Conservation (phyloP, 1,140 invertebrate genomes). For the Drosophila sproati region DNA sequence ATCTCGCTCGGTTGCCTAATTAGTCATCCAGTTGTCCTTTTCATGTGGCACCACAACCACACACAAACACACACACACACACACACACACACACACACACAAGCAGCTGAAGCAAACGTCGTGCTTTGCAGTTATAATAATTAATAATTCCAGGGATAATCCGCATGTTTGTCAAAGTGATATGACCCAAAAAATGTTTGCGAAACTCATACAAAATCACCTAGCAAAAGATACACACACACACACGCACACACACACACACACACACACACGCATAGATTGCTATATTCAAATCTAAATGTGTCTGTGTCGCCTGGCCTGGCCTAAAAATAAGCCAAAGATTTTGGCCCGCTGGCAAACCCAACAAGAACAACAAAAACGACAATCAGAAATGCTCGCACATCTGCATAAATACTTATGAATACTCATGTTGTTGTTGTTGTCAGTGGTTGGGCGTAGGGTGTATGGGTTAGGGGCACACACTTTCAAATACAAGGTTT, state of each 20-base stretch:
- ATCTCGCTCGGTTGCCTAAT: conserved; percentile 50
- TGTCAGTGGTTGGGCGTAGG: not conserved
- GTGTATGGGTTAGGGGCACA: not conserved
- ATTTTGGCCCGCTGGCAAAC: conserved; percentile 17
- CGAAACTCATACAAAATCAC: conserved; percentile 48
- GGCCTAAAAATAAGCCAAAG: conserved; percentile 32
- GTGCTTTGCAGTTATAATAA: conserved; percentile 77
- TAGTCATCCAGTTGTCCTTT: conserved; percentile 60
- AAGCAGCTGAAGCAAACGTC: conserved; percentile 59
- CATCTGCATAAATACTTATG: conserved; percentile 73
- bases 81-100: not conserved
- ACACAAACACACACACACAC: conserved; percentile 20
- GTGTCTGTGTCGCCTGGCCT: conserved; percentile 22
- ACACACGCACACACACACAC: conserved; percentile 7
- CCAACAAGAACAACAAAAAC: conserved; percentile 2
- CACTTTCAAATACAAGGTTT: conserved; percentile 1
- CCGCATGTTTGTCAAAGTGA: conserved; percentile 80
- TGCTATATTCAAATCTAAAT: conserved; percentile 21
- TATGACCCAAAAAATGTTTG: conserved; percentile 63
- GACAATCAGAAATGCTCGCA: conserved; percentile 18
- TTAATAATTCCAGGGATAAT: conserved; percentile 80
- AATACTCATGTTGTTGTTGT: not conserved
- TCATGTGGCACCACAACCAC: conserved; percentile 10
- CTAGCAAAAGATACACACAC: conserved; percentile 33
- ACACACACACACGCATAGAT: conserved; percentile 16